These are phyloP conservation scores for Coreius guichenoti DNA, from an alignment of 2,797 vertebrate species.

Conservation along the genomic window DNA sequence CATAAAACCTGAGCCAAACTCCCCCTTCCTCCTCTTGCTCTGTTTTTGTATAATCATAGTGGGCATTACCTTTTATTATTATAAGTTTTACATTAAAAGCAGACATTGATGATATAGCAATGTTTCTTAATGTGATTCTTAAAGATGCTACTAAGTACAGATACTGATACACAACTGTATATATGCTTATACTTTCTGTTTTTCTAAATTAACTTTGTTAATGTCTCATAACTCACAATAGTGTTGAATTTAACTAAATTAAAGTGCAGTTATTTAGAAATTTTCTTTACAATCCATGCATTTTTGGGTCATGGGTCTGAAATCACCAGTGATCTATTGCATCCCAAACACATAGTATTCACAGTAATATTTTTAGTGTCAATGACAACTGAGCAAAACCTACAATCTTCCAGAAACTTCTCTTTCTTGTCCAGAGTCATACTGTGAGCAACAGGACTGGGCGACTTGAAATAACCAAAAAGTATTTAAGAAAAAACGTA, in stretches of 20 bases:
- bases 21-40: conserved; percentile 3
- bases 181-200: neutral
- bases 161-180: neutral
- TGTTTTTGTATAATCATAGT: neutral
- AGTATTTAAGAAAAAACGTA: neutral
- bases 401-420: conserved; percentile 27
- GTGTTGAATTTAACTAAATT: neutral
- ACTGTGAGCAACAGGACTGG: neutral
- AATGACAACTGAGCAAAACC: conserved; percentile 14
- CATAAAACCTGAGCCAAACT: neutral
- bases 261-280: neutral
- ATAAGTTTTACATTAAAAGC: neutral
- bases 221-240: neutral
- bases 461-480: neutral
- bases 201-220: neutral
- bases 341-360: neutral
- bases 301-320: neutral
- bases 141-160: neutral
- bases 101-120: neutral
- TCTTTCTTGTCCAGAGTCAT: neutral
- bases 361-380: neutral
- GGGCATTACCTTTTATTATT: neutral
- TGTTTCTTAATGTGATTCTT: neutral
- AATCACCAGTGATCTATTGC: neutral
- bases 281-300: neutral